Percentiles rank a stretch among this genome's conserved stretches.
These are phyloP conservation scores for Cerceris ruficornis DNA, from an alignment of 2,888 invertebrate species.

Conservation along the genomic window DNA sequence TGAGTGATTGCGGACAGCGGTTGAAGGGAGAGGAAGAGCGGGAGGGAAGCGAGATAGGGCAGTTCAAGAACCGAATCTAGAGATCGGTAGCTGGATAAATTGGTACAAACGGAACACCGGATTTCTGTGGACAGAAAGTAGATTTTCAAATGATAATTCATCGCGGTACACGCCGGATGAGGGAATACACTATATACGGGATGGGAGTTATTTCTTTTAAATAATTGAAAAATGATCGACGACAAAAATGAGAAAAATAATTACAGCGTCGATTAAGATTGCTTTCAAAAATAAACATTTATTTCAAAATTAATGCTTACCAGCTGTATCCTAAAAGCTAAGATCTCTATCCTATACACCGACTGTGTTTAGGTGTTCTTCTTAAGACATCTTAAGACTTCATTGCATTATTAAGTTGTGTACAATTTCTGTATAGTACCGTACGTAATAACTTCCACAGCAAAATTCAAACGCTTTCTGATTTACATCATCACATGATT, in stretches of 20 bases:
- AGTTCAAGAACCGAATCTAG: conserved; percentile 57
- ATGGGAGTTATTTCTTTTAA: neutral
- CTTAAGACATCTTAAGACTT: conserved; percentile 68
- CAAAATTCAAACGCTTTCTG: conserved; percentile 59
- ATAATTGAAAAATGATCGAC: neutral
- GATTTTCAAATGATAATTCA: neutral
- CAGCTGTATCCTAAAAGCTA: conserved; percentile 79
- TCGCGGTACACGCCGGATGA: no score
- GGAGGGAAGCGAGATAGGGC: conserved; percentile 45
- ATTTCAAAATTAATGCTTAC: conserved; percentile 81
- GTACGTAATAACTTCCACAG: conserved; percentile 69
- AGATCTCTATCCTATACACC: conserved; percentile 77
- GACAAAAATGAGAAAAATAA: conserved; percentile 41
- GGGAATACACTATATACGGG: neutral
- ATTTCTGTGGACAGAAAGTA: conserved; percentile 19
- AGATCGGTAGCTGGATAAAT: conserved; percentile 49
- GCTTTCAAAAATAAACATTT: conserved; percentile 81
- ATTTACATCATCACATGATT: conserved; percentile 74
- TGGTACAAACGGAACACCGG: conserved; percentile 34
- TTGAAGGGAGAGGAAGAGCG: conserved; percentile 50
- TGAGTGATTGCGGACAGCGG: conserved; percentile 72
- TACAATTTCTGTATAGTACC: conserved; percentile 69
- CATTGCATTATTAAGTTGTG: conserved; percentile 70
- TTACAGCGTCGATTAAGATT: conserved; percentile 67
- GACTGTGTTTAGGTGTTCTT: conserved; percentile 73